Base-by-base conservation (phyloP, 2,113 vertebrate genomes). In the Riparia riparia region DNA sequence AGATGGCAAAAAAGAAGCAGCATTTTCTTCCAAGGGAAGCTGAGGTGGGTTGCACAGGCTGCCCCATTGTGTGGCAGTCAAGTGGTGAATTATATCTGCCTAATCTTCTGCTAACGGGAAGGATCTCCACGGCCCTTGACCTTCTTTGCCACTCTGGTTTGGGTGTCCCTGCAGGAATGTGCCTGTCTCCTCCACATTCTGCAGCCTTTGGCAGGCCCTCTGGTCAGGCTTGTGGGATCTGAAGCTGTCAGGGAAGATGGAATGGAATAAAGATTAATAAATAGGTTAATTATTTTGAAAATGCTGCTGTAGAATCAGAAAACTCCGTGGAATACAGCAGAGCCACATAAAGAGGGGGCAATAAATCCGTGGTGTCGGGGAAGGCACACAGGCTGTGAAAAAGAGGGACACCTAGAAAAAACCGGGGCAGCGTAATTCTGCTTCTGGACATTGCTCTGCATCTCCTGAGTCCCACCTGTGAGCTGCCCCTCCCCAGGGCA, bases 21-120 rank as follows among this genome's bases (percentile, higher is more conserved):
- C 19, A 20, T 6, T 49, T 85, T 82, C 19, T 28, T 73, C 50
- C 14, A 13, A 4, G 12, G 16, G 26, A 11, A 44, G 6, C 6
- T 0, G 3, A 66, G 42, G 10, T 0, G 0, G 49, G 17, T 79
- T 56, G 14, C 24, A 25, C 11, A 53, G 28, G 17, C 21, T 65
- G 60, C 29, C 54, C 18, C 34, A 39, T 22, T 2, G 0, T 5
- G 3, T 25, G 8, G 34, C 50, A 74, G 54, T 39, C 2, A 6
- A 56, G 17, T 2, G 11, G 44, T 25, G 34, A 34, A 11, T 56
- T 74, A 16, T 16, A 2, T 32, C 34, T 17, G 8, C n/a, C 66
- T 53, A 49, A 69, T n/a, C 42, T 63, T 74, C 47, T 0, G 0
- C 18, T 56, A 26, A 15, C 1, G 10, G 26, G 21, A 79, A 71